phyloP scores from a whole-genome alignment of 2,797 vertebrate species.

The Zalophus californianus region DNA sequence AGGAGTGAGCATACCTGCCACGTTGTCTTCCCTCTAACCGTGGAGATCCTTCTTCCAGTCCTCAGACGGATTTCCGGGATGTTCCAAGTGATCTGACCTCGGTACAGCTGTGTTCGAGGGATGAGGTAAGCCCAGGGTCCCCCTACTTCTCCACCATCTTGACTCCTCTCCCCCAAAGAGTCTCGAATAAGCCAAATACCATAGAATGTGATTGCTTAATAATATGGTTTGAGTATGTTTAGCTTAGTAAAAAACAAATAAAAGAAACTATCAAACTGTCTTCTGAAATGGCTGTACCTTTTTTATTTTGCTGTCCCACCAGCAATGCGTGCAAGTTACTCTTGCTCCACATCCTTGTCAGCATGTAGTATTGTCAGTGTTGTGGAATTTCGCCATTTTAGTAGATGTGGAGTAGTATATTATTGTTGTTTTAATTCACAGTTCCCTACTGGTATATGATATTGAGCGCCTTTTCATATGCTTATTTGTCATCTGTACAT shows the following conservation, averaged over 20 bases:
- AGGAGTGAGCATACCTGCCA: background rate
- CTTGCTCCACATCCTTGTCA: background rate
- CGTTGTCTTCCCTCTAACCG: background rate
- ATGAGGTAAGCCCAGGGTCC: background rate
- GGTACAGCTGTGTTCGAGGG: background rate
- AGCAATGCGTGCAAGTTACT: background rate
- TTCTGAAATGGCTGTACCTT: background rate
- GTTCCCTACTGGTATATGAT: background rate
- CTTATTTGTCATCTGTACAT: background rate
- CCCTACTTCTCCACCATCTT: background rate
- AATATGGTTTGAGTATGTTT: background rate
- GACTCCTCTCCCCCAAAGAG: background rate
- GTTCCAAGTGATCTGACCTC: background rate
- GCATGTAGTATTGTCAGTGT: background rate
- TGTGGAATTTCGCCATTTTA: background rate
- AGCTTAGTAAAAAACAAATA: background rate
- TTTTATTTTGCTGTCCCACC: background rate
- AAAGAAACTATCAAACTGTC: background rate
- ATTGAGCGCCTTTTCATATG: background rate
- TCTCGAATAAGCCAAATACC: background rate
- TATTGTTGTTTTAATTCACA: background rate
- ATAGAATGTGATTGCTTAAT: background rate
- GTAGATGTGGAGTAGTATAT: background rate
- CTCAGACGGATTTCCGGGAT: background rate
- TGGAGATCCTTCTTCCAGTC: background rate